These are phyloP conservation scores for Heliothis subflexa DNA, from an alignment of 1,140 invertebrate species.

Conservation along the genomic window DNA sequence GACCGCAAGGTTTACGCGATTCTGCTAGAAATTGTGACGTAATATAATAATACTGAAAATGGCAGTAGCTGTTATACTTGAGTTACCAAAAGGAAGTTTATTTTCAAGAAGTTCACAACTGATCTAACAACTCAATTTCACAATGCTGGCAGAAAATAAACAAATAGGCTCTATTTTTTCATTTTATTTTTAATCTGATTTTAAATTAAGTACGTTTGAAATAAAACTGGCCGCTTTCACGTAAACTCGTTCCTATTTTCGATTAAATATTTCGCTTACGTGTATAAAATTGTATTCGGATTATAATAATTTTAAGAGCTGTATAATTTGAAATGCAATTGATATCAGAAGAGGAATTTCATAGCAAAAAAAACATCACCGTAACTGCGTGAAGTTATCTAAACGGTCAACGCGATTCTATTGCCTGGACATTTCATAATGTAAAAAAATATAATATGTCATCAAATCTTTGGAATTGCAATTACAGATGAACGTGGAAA, in stretches of 20 bases:
- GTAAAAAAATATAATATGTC: neutral
- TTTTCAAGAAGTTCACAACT: conserved; percentile 8
- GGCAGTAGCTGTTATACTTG: conserved; percentile 11
- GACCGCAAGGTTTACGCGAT: conserved; percentile 82
- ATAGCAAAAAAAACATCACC: neutral
- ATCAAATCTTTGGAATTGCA: neutral
- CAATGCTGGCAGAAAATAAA: conserved; percentile 26
- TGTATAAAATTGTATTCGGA: conserved; percentile 8
- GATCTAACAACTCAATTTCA: conserved; percentile 30
- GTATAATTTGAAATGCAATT: conserved; percentile 8
- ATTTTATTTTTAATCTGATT: conserved; percentile 35
- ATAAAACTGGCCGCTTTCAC: conserved; percentile 22
- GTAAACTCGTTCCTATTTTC: conserved; percentile 24
- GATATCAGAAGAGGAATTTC: conserved; percentile 14
- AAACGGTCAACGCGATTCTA: neutral
- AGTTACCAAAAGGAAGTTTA: conserved; percentile 8
- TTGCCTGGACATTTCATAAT: neutral
- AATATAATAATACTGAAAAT: conserved; percentile 56
- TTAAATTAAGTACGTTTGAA: conserved; percentile 27
- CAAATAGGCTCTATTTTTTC: neutral
- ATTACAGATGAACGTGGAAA: neutral
- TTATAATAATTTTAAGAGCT: conserved; percentile 16
- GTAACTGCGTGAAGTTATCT: no score
- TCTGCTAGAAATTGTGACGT: conserved; percentile 73
- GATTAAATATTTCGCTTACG: conserved; percentile 25